Base-by-base conservation (phyloP, 2,797 vertebrate species). In the Cynopterus sphinx region DNA sequence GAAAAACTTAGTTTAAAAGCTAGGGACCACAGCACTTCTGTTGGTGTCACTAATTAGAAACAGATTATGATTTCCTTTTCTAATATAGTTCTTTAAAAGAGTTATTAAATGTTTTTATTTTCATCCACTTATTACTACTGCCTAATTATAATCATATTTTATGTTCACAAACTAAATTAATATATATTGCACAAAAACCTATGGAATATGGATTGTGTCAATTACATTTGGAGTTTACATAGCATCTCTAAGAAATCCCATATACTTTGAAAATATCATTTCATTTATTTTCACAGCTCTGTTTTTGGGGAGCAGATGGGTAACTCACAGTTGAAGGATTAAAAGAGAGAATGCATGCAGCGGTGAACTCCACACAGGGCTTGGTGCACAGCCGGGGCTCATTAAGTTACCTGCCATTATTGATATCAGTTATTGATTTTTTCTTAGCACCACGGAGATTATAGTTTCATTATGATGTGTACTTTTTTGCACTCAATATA, bases 121-220 rank as follows among this genome's bases (percentile, higher is more conserved):
- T 89, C 36, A 61, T 33, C 33, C n/a, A 61, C 79, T 70, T 77
- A n/a, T 81, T 94, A n/a, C 84, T 81, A 83, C 19, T 84, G 24
- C 46, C 79, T 86, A 5, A 26, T 81, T 43, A 74, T 87, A 85
- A 91, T 86, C 41, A 33, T 83, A 77, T 88, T 91, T 95, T 82
- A 85, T 71, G 77, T 74, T 92, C n/a, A 77, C 43, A 68, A 43
- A 26, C 26, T 73, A 91, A 82, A 94, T 53, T 36, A 79, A 36
- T 16, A n/a, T 39, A 75, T 78, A 82, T 82, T 87, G 51, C 41
- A 92, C 51, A 92, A 83, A 90, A 90, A 22, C 16, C 15, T 71
- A 10, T 75, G 39, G 59, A 53, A 92, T 33, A 49, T 13, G 46
- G 68, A n/a, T 63, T 51, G 9, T 6, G 77, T 71, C 87, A 63